These are phyloP conservation scores for Rhinolophus sinicus DNA, from an alignment of 2,113 vertebrate species.

Conservation along the genomic window DNA sequence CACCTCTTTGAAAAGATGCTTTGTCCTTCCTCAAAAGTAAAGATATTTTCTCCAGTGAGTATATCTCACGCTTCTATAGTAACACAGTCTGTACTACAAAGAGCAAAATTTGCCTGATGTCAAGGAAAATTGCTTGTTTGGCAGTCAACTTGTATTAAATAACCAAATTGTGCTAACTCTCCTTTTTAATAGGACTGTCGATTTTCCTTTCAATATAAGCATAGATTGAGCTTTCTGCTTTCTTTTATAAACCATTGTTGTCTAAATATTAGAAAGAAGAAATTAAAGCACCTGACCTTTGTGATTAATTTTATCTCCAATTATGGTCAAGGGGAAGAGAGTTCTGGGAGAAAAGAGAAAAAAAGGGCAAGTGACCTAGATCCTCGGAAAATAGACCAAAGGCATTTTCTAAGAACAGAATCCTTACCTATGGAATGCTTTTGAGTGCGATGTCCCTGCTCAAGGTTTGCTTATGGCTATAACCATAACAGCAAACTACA, in stretches of 20 bases:
- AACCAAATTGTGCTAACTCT: not conserved
- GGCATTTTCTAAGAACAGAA: not conserved
- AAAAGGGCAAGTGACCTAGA: not conserved
- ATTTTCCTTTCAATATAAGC: not conserved
- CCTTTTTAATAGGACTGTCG: not conserved
- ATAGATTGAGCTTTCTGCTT: not conserved
- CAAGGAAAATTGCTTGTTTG: not conserved
- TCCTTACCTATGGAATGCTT: not conserved
- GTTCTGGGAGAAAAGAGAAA: not conserved
- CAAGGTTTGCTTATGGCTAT: not conserved
- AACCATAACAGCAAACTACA: not conserved
- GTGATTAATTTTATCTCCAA: not conserved
- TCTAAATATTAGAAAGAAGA: not conserved
- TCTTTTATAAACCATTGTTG: not conserved
- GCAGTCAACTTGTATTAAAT: not conserved
- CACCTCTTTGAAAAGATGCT: not conserved
- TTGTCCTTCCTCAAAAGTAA: constrained; percentile 26
- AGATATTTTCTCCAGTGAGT: not conserved
- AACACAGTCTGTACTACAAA: not conserved
- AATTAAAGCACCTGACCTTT: not conserved
- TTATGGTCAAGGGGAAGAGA: not conserved
- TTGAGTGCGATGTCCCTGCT: not conserved
- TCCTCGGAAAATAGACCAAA: not conserved
- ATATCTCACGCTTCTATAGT: not conserved
- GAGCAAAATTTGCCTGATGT: not conserved